phyloP scores from a whole-genome alignment of 2,888 invertebrate species.

The Archips xylosteana region DNA sequence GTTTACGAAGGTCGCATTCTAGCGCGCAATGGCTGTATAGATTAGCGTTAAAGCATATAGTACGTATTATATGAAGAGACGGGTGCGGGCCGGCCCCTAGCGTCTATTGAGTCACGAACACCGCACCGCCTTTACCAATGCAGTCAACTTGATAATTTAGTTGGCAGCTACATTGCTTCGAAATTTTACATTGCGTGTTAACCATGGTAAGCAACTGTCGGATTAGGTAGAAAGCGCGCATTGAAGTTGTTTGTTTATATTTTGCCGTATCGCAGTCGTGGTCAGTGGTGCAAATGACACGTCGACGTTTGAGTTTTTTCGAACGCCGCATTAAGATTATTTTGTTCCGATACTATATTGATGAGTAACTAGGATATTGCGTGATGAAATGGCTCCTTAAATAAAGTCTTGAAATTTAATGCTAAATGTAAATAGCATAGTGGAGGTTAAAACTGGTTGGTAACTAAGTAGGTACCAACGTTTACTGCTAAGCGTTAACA shows the following conservation, averaged over 20 bases:
- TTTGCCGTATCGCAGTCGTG: not conserved
- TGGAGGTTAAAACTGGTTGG: not conserved
- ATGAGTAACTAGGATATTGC: constrained; percentile 30
- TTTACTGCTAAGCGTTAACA: not conserved
- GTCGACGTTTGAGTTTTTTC: constrained; percentile 38
- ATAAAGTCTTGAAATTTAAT: constrained; percentile 5
- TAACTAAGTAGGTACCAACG: not conserved
- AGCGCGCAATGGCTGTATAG: constrained; percentile 39
- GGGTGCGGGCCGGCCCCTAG: constrained; percentile 66
- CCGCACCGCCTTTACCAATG: constrained; percentile 62
- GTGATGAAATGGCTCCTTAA: constrained; percentile 28
- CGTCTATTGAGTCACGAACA: constrained; percentile 72
- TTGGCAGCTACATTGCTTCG: constrained; percentile 42
- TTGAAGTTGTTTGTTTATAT: constrained; percentile 8
- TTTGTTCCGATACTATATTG: constrained; percentile 36
- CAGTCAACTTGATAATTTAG: constrained; percentile 59
- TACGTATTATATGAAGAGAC: constrained; percentile 48
- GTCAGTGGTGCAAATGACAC: constrained; percentile 24
- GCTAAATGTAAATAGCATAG: not conserved
- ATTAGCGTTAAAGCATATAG: constrained; percentile 34
- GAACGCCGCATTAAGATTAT: constrained; percentile 33
- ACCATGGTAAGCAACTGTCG: constrained; percentile 19
- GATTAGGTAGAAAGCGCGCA: constrained; percentile 15
- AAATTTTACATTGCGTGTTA: constrained; percentile 57
- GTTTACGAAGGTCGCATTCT: constrained; percentile 9